Evolutionary conservation across 2,797 vertebrate genomes (phyloP).

Genomic region (Melanotaenia parkinsoni): DNA sequence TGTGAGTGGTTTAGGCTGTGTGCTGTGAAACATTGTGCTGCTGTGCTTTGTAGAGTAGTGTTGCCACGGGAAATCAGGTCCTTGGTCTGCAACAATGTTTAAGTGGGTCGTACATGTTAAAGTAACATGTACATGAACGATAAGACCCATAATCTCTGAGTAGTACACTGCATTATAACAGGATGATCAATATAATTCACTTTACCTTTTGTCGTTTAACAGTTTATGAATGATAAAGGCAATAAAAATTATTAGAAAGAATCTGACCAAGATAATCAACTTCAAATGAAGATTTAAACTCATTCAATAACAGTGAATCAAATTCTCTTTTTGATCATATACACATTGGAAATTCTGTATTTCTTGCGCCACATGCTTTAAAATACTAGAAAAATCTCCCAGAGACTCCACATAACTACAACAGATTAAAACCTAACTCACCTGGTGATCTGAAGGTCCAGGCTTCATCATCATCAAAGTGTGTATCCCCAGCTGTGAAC

Average conservation of each 20-base stretch:
- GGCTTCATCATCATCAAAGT: slow-evolving; percentile 95
- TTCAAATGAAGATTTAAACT: background rate
- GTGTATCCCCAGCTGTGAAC: slow-evolving; percentile 90
- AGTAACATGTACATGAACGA: background rate
- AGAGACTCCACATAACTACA: background rate
- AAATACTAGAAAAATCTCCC: background rate
- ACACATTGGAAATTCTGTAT: background rate
- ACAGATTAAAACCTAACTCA: slow-evolving; percentile 47
- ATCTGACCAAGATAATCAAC: background rate
- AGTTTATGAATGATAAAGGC: background rate
- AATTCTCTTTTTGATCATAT: background rate
- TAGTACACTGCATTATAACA: background rate
- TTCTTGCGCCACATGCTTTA: background rate
- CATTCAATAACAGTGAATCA: background rate
- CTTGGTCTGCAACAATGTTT: background rate
- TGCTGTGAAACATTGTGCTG: background rate
- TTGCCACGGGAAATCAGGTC: background rate
- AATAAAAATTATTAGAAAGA: background rate
- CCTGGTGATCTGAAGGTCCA: slow-evolving; percentile 97
- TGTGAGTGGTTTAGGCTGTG: background rate
- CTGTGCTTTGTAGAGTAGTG: slow-evolving; percentile 5
- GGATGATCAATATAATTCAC: background rate
- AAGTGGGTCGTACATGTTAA: slow-evolving; percentile 1
- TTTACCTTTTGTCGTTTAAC: background rate
- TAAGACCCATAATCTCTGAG: background rate